These are phyloP conservation scores for Corythaeola cristata DNA, from an alignment of 2,113 vertebrate genomes.

Conservation along the genomic window DNA sequence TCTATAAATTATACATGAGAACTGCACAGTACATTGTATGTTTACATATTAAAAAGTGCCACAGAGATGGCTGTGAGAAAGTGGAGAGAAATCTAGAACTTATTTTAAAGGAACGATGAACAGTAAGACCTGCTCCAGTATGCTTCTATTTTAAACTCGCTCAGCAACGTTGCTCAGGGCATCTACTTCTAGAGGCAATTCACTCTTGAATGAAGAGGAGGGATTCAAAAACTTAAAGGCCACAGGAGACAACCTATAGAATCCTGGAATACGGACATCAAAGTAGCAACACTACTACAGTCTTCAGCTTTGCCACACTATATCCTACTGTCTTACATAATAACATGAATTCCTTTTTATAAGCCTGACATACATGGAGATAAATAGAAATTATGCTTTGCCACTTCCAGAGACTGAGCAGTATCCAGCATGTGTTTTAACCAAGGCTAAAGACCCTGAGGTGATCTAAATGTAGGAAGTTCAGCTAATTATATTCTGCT, in stretches of 20 bases:
- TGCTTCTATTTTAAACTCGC: slow-evolving; percentile 52
- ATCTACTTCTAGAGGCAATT: slow-evolving; percentile 42
- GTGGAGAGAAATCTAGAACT: not conserved
- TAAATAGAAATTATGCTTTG: not conserved
- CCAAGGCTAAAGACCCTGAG: not conserved
- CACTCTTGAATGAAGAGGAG: slow-evolving; percentile 18
- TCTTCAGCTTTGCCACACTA: not conserved
- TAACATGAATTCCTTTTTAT: not conserved
- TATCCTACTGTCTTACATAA: slow-evolving; percentile 14
- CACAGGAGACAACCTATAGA: not conserved
- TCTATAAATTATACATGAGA: not conserved
- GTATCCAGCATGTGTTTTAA: not conserved
- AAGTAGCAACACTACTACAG: not conserved
- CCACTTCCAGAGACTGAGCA: not conserved
- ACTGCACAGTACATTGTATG: not conserved
- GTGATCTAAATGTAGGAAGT: not conserved
- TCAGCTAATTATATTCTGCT: not conserved
- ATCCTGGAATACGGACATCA: not conserved
- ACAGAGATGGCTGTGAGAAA: slow-evolving; percentile 10
- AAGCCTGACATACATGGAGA: not conserved
- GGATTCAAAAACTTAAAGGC: slow-evolving; percentile 8
- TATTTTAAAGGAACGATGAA: not conserved
- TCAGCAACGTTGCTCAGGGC: slow-evolving; percentile 27
- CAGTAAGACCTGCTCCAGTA: slow-evolving; percentile 14
- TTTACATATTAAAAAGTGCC: not conserved